Evolutionary conservation across 2,797 vertebrate species (phyloP).

Genomic region (Neopelma chrysocephalum): DNA sequence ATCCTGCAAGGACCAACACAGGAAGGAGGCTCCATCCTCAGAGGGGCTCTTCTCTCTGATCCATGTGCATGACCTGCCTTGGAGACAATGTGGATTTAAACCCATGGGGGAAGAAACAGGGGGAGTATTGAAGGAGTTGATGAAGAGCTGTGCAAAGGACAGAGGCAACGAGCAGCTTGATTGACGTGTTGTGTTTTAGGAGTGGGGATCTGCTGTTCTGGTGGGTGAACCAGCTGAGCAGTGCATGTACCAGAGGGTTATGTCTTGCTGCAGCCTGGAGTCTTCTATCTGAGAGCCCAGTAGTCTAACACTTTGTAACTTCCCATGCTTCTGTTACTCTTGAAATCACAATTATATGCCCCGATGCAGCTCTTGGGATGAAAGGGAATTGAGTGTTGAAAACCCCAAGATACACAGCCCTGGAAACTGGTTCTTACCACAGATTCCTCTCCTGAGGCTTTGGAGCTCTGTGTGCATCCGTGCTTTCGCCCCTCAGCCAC

Average conservation of each 20-base stretch:
- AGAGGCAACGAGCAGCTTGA: not conserved
- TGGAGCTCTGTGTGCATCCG: fast-evolving
- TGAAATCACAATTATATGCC: not conserved
- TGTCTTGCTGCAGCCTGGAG: not conserved
- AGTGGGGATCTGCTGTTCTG: not conserved
- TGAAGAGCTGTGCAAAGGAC: not conserved
- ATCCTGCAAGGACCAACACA: fast-evolving
- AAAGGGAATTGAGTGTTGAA: not conserved
- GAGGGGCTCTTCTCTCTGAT: not conserved
- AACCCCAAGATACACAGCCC: not conserved
- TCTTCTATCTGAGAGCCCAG: not conserved
- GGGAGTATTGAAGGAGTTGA: not conserved
- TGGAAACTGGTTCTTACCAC: not conserved
- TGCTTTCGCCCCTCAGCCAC: not conserved
- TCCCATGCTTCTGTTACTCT: not conserved
- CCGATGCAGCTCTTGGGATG: not conserved
- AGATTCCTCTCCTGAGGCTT: not conserved
- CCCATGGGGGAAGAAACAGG: fast-evolving
- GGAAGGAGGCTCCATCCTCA: not conserved
- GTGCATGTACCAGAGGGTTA: not conserved
- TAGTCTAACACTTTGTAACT: not conserved
- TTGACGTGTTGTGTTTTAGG: not conserved
- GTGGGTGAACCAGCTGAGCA: not conserved
- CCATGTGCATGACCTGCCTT: not conserved
- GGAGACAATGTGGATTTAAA: not conserved